Conservation (phyloP, 2,113 vertebrate genomes). For the Bombycilla garrulus region DNA sequence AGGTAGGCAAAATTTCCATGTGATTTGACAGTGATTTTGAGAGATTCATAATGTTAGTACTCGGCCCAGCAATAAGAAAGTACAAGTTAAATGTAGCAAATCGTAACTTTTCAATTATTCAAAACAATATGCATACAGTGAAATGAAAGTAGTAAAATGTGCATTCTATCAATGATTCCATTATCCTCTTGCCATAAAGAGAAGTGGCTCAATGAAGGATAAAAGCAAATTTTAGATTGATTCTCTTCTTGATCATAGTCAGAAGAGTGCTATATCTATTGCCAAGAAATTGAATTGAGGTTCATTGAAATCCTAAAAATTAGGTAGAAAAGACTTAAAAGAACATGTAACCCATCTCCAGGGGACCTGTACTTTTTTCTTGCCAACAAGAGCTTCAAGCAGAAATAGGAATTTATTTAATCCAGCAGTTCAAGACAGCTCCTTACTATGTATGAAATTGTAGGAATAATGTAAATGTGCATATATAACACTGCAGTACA, state of each 20-base stretch:
- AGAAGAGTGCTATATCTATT: background rate
- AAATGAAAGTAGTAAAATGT: background rate
- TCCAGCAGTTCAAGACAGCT: background rate
- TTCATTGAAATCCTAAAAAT: constrained; percentile 23
- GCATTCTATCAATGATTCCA: constrained; percentile 8
- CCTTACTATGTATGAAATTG: background rate
- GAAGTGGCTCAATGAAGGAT: constrained; percentile 7
- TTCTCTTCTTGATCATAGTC: constrained; percentile 26
- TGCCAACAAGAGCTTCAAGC: constrained; percentile 9
- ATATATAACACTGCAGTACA: background rate
- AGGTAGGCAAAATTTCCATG: background rate
- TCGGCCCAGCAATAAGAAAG: background rate
- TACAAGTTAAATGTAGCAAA: constrained; percentile 4
- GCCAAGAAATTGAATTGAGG: constrained; percentile 24
- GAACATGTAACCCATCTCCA: background rate
- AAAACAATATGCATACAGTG: background rate
- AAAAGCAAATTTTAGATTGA: constrained; percentile 40
- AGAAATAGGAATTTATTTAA: constrained; percentile 43
- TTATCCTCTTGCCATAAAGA: constrained; percentile 15
- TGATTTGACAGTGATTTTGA: background rate
- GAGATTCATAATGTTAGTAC: background rate
- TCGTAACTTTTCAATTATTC: constrained; percentile 39
- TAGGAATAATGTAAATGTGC: background rate
- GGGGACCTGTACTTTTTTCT: background rate
- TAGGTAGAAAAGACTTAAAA: constrained; percentile 7